Percentiles rank a stretch among this genome's conserved stretches.
Conservation (phyloP, 2,888 invertebrate genomes). For the Amblyjoppa proteus region DNA sequence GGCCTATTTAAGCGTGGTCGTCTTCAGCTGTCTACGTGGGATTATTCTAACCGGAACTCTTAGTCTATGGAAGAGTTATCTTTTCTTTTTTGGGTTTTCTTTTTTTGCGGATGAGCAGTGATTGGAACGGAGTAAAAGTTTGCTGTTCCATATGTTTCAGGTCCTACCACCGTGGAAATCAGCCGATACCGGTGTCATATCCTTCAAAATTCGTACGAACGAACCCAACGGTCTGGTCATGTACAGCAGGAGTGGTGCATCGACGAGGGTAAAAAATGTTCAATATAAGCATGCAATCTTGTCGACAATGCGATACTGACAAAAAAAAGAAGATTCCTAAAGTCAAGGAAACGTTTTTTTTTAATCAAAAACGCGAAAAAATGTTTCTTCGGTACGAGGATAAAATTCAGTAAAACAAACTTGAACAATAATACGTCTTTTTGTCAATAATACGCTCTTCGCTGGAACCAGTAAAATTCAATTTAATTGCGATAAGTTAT, state of each 20-base stretch:
- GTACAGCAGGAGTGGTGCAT: conserved; percentile 92
- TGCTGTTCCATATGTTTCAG: conserved; percentile 86
- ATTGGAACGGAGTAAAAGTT: conserved; percentile 30
- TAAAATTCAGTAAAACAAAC: too few relatives aligned
- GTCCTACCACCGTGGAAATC: conserved; percentile 96
- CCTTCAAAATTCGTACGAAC: conserved; percentile 97
- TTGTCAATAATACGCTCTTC: too few relatives aligned
- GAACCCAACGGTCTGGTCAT: conserved; percentile 97
- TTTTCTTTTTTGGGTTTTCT: too few relatives aligned
- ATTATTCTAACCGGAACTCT: background rate
- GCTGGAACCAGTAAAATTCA: too few relatives aligned
- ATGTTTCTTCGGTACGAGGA: too few relatives aligned
- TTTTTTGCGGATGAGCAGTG: too few relatives aligned
- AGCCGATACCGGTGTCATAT: conserved; percentile 94
- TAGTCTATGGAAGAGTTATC: too few relatives aligned
- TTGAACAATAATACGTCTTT: too few relatives aligned
- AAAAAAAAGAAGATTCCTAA: background rate
- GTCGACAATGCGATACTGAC: background rate
- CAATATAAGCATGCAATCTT: background rate
- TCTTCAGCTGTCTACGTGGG: conserved; percentile 6
- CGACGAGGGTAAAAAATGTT: conserved; percentile 78
- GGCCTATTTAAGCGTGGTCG: too few relatives aligned
- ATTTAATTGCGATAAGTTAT: too few relatives aligned
- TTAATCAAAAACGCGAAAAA: too few relatives aligned
- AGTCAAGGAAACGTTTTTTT: too few relatives aligned